These are phyloP conservation scores for Andrena hattorfiana DNA, from an alignment of 2,888 invertebrate species.

Conservation along the genomic window DNA sequence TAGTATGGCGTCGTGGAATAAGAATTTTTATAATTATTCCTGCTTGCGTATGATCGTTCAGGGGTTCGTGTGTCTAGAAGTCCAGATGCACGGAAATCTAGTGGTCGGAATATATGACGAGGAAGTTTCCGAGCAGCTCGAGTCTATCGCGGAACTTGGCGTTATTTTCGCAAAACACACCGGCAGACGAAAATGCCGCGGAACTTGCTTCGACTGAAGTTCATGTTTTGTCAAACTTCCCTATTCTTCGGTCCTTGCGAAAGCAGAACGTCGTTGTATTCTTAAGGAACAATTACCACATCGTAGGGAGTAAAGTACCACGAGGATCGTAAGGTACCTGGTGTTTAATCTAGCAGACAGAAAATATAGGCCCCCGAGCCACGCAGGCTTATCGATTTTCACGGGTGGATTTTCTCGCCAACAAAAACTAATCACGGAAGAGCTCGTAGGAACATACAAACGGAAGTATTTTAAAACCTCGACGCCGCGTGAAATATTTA, in stretches of 20 bases:
- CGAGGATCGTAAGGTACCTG: not conserved
- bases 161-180: not conserved
- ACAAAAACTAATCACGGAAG: not conserved
- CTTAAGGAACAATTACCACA: slow-evolving; percentile 17
- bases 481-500: slow-evolving; percentile 30
- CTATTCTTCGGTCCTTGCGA: slow-evolving; percentile 13
- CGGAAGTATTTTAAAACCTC: not conserved
- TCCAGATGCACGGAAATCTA: not conserved
- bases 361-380: not conserved
- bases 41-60: too few species aligned
- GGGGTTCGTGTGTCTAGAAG: too few species aligned
- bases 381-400: not conserved
- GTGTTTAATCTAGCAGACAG: not conserved
- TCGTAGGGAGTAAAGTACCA: not conserved
- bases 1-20: too few species aligned
- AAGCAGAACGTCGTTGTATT: slow-evolving; percentile 8
- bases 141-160: not conserved
- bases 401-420: not conserved
- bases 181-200: not conserved
- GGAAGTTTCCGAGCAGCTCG: not conserved
- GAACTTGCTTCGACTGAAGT: not conserved
- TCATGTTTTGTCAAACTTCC: slow-evolving; percentile 33
- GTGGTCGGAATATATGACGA: not conserved
- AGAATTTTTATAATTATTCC: too few species aligned
- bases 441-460: not conserved